Evolutionary conservation across 2,888 invertebrate species (phyloP), one percentile per base, ranked within the genome.

Genomic region (Orgyia antiqua): DNA sequence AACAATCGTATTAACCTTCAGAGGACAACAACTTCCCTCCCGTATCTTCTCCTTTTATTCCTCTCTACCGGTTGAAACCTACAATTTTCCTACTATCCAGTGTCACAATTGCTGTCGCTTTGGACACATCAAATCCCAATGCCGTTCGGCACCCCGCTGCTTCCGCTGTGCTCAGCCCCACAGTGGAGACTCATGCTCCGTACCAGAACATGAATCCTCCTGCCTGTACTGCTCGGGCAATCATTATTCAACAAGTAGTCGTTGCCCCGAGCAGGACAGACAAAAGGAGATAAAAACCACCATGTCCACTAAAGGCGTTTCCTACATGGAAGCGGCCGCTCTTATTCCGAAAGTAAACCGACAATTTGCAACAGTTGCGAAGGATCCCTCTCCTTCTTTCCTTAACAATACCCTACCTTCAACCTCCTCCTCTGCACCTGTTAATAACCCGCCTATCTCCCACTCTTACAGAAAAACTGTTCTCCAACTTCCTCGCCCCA

Each of bases 1-100:
- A 6, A 29, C 35, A 0, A 24, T 38, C 6, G 38, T 42, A 5
- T 11, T 36, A 2, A 42, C 42, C 7, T 36, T 36, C 10, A 6
- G 12, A 2, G 38, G 42, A 0, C 39, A 36, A 21, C 26, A 10
- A 1, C 17, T 42, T 1, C 32, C 34, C 4, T 13, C 27, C 10
- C 8, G 27, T 1, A 23, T 39, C 2, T 36, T 29, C 13, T 24
- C 21, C 0, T 39, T 24, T 13, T 23, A 33, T 6, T 26, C 28
- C 7, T 29, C 31, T n/a, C 18, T 42, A 0, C 32, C 31, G 1
- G 32, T 42, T 3, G 33, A 33, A 13, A 13, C 3, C 2, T 37
- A 33, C 15, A n/a, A 20, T 20, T 20, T 20, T n/a, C 20, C 20
- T n/a, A 20, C 20, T 20, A 20, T 20, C 9, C 7, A n/a, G 7